Percentiles rank a stretch among this genome's conserved stretches.
Evolutionary conservation across 1,140 invertebrate species (phyloP).

Genomic region (Nautilus pompilius): DNA sequence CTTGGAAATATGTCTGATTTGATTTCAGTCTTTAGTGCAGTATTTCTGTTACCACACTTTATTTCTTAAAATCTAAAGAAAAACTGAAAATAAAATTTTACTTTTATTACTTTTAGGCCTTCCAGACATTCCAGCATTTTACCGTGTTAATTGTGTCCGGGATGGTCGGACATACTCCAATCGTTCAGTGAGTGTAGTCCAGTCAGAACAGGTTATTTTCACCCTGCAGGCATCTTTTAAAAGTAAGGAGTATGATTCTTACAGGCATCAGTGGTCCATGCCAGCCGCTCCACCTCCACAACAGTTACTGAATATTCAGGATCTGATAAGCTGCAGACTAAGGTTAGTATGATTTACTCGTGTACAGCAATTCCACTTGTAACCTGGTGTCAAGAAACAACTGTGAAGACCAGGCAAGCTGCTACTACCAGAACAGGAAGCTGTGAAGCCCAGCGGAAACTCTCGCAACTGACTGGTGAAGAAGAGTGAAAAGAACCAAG

Average conservation of each 20-base stretch:
- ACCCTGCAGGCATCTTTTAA: conserved; percentile 53
- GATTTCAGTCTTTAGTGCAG: not conserved
- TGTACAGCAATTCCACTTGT: too few species aligned
- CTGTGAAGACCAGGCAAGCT: too few species aligned
- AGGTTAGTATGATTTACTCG: conserved; percentile 19
- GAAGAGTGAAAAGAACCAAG: too few species aligned
- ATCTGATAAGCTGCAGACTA: conserved; percentile 15
- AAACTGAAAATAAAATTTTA: not conserved
- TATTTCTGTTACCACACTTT: not conserved
- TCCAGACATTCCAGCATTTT: conserved; percentile 46
- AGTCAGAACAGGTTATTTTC: conserved; percentile 47
- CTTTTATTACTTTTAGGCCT: conserved; percentile 30
- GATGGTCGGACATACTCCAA: conserved; percentile 50
- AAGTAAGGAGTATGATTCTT: conserved; percentile 34
- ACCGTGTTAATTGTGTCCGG: conserved; percentile 48
- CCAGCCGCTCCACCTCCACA: conserved; percentile 32
- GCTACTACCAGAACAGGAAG: too few species aligned
- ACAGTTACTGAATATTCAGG: conserved; percentile 15
- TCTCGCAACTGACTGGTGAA: too few species aligned
- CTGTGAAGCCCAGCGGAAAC: too few species aligned
- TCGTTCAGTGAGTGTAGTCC: conserved; percentile 49
- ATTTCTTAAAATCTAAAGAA: not conserved
- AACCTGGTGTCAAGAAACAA: too few species aligned
- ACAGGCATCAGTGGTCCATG: conserved; percentile 39
- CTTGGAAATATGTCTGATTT: not conserved